phyloP scores from a whole-genome alignment of 2,888 invertebrate genomes.

The Eristalis intricaria region DNA sequence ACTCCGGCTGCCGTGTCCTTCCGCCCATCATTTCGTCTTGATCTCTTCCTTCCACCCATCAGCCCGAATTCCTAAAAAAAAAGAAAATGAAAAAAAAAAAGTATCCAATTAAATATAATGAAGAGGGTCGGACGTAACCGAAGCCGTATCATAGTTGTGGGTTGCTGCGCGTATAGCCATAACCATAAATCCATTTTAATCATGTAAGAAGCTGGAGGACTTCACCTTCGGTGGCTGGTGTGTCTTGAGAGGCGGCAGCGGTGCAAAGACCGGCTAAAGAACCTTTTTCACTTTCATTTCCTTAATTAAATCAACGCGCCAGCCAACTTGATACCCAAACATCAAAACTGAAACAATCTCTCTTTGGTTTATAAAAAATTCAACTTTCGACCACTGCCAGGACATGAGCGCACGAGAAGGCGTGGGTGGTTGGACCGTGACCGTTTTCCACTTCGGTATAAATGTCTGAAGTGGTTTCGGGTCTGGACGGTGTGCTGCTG shows the following conservation, averaged over 20 bases:
- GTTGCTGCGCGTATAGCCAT: conserved; percentile 29
- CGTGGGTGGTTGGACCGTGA: not conserved
- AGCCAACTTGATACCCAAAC: conserved; percentile 49
- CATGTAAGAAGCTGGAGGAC: conserved; percentile 48
- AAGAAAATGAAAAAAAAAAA: not conserved
- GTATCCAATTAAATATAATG: conserved; percentile 66
- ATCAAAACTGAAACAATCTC: conserved; percentile 58
- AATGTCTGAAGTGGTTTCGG: not conserved
- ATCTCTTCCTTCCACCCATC: not conserved
- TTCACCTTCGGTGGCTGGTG: not conserved
- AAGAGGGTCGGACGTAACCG: conserved; percentile 52
- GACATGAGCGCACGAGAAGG: not conserved
- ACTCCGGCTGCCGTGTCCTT: not conserved
- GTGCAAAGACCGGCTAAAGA: conserved; percentile 15
- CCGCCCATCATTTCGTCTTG: not conserved
- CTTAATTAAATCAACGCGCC: conserved; percentile 62
- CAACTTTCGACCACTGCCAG: conserved; percentile 19
- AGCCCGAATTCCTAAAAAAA: not conserved
- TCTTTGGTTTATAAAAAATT: conserved; percentile 51
- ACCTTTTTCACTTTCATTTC: conserved; percentile 55
- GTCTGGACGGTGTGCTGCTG: not conserved
- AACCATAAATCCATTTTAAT: conserved; percentile 67
- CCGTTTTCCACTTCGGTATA: conserved; percentile 31
- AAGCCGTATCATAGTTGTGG: conserved; percentile 51
- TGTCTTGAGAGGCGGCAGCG: not conserved